Conservation (phyloP, 2,888 invertebrate species). For the Dicyrtomina minuta region DNA sequence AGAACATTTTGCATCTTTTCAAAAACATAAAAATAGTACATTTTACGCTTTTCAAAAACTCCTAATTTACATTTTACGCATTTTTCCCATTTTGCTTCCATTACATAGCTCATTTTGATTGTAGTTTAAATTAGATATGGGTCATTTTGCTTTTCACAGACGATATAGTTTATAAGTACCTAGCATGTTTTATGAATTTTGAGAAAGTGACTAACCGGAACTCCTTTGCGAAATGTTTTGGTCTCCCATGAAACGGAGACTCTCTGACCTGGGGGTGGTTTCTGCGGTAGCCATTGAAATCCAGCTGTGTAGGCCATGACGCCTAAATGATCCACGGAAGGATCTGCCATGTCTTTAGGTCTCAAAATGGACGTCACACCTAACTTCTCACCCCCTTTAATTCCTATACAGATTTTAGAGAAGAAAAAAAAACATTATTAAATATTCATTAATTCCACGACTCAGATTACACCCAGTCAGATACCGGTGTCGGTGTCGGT, state of each 20-base stretch:
- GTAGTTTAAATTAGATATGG: too few relatives aligned
- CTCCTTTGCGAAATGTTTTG: constrained; percentile 48
- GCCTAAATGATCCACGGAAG: constrained; percentile 91
- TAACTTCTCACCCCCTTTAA: constrained; percentile 65
- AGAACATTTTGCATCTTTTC: too few relatives aligned
- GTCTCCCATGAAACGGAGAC: constrained; percentile 68
- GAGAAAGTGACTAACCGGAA: constrained; percentile 42
- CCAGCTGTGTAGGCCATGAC: constrained; percentile 96
- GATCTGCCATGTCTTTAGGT: constrained; percentile 91
- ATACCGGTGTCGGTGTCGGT: background rate
- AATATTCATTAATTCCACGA: constrained; percentile 11
- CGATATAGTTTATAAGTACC: too few relatives aligned
- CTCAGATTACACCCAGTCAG: background rate
- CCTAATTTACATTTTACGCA: too few relatives aligned
- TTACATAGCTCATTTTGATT: too few relatives aligned
- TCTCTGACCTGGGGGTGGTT: constrained; percentile 80
- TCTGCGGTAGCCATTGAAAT: constrained; percentile 83
- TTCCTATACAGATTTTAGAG: constrained; percentile 59
- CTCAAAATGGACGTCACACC: constrained; percentile 87
- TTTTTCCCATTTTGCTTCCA: too few relatives aligned
- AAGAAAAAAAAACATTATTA: constrained; percentile 6
- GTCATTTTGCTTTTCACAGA: too few relatives aligned
- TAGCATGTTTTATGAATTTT: too few relatives aligned
- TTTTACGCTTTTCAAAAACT: too few relatives aligned
- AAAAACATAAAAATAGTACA: too few relatives aligned